phyloP scores from a whole-genome alignment of 2,797 vertebrate genomes.

The Cryptoblepharus egeriae region DNA sequence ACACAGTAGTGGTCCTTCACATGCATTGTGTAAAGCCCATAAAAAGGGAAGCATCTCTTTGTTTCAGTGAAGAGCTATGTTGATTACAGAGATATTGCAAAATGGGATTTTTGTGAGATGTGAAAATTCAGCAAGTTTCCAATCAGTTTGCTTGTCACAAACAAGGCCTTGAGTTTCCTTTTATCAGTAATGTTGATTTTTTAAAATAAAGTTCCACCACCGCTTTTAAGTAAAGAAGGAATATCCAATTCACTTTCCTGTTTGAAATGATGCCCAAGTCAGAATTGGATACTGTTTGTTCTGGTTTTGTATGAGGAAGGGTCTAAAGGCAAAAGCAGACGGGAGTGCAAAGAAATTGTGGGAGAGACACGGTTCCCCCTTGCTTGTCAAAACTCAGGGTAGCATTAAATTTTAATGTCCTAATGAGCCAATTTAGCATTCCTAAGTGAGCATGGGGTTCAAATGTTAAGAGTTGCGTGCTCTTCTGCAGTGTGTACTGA shows the following conservation, averaged over 20 bases:
- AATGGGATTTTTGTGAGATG: background rate
- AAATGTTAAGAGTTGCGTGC: background rate
- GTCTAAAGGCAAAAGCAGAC: background rate
- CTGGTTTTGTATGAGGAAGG: background rate
- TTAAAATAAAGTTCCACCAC: background rate
- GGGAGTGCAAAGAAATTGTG: background rate
- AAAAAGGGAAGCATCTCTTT: slow-evolving; percentile 38
- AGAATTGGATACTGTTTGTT: background rate
- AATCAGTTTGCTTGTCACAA: background rate
- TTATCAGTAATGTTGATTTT: background rate
- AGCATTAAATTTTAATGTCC: slow-evolving; percentile 16
- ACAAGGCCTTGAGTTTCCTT: background rate
- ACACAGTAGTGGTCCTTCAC: slow-evolving; percentile 22
- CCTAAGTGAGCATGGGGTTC: background rate
- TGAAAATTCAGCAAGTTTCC: background rate
- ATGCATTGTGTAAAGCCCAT: slow-evolving; percentile 35
- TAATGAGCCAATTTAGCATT: slow-evolving; percentile 10
- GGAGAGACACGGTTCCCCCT: background rate
- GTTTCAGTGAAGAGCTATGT: slow-evolving; percentile 25
- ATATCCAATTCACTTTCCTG: background rate
- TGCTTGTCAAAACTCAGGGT: background rate
- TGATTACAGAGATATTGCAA: background rate
- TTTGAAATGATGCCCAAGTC: background rate
- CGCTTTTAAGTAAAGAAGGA: background rate
- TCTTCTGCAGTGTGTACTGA: background rate